Percentiles rank a stretch among this genome's conserved stretches.
Conservation (phyloP, 2,888 invertebrate genomes). For the Charanyca ferruginea region DNA sequence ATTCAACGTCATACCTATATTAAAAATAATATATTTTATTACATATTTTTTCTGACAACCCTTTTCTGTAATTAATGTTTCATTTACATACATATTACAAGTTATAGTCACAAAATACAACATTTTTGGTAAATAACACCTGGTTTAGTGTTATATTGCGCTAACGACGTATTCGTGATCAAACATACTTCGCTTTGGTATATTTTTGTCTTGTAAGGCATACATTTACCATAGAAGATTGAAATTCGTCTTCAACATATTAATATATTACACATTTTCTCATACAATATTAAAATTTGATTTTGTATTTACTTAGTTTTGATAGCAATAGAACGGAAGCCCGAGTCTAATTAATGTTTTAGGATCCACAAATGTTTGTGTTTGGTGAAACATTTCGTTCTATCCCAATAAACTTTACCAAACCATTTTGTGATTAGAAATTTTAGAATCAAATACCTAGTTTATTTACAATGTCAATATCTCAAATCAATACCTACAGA, state of each 20-base stretch:
- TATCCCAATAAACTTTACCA: background rate
- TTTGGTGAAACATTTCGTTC: background rate
- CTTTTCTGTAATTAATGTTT: background rate
- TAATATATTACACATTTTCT: background rate
- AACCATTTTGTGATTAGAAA: background rate
- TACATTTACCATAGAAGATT: background rate
- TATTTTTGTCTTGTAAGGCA: slow-evolving; percentile 28
- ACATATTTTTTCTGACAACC: background rate
- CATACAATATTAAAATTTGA: slow-evolving; percentile 9
- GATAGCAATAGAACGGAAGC: slow-evolving; percentile 7
- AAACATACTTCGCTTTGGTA: slow-evolving; percentile 17
- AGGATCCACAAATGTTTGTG: background rate
- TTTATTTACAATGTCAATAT: no score
- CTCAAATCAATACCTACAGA: no score
- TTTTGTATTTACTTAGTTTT: slow-evolving; percentile 4
- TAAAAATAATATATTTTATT: background rate
- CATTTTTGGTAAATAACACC: background rate
- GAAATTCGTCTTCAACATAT: background rate
- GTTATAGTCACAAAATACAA: slow-evolving; percentile 1
- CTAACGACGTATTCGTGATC: slow-evolving; percentile 33
- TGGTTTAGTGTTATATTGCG: background rate
- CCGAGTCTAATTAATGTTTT: background rate
- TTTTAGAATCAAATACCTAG: no score
- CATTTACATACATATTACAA: background rate
- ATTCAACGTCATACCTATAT: background rate